phyloP scores from a whole-genome alignment of 1,140 invertebrate genomes.

The Drosophila ercepeae region DNA sequence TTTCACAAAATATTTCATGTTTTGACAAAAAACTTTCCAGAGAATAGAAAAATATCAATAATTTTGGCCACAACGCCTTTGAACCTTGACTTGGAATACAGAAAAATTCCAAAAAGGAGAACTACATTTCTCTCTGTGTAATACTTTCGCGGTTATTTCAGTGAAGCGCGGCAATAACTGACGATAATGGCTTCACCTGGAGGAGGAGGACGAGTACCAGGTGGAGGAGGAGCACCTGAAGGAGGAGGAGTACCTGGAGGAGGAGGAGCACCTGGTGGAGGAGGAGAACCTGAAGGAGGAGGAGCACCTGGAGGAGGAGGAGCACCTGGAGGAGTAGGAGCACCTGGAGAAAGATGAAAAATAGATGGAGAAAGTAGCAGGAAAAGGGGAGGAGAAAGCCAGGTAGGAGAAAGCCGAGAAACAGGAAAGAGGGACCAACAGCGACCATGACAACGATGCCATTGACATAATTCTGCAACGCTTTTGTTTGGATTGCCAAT shows the following conservation, averaged over 20 bases:
- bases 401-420: background rate
- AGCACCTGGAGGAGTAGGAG: background rate
- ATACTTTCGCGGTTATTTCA: slow-evolving; percentile 1
- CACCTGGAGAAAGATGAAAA: slow-evolving; percentile 6
- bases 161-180: slow-evolving; percentile 2
- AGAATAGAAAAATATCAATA: too few species aligned
- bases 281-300: background rate
- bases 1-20: too few species aligned
- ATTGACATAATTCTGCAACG: slow-evolving; percentile 64
- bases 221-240: background rate
- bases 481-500: slow-evolving; percentile 58
- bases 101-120: too few species aligned
- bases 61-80: too few species aligned
- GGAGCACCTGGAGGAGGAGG: background rate
- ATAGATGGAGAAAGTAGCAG: slow-evolving; percentile 2
- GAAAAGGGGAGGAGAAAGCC: background rate
- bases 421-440: background rate
- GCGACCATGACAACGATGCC: slow-evolving; percentile 56
- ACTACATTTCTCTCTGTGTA: background rate
- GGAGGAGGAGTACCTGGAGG: slow-evolving; percentile 1
- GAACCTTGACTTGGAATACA: too few species aligned
- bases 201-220: background rate
- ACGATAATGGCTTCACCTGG: slow-evolving; percentile 2
- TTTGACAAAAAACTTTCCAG: too few species aligned
- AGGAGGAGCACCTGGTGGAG: slow-evolving; percentile 9